Evolutionary conservation across 2,888 invertebrate species (phyloP).

Genomic region (Coelogynopora nodosa): DNA sequence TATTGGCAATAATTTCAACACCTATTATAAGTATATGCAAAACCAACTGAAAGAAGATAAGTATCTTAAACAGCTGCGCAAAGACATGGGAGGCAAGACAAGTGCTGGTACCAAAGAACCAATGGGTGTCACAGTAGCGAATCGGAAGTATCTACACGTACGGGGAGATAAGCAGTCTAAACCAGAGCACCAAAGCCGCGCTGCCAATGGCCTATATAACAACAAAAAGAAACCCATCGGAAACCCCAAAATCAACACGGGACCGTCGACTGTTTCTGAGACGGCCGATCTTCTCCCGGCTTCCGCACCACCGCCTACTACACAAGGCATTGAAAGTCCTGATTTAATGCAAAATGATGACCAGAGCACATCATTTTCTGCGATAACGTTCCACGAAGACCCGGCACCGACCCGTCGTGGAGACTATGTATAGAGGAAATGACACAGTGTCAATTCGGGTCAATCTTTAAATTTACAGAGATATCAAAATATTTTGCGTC

Average conservation of each 20-base stretch:
- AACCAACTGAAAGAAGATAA: conserved; percentile 47
- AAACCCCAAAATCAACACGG: not conserved
- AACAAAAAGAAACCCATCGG: not conserved
- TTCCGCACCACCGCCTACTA: not conserved
- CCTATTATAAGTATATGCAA: conserved; percentile 47
- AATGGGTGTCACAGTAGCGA: not conserved
- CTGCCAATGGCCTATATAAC: not conserved
- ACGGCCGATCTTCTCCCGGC: not conserved
- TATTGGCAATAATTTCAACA: conserved; percentile 47
- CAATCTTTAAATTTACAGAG: too few species aligned
- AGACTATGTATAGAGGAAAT: conserved; percentile 5
- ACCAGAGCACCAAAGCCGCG: not conserved
- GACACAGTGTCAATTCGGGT: too few species aligned
- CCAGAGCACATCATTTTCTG: not conserved
- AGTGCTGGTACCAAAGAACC: not conserved
- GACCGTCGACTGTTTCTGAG: not conserved
- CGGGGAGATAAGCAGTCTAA: not conserved
- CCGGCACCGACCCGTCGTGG: not conserved
- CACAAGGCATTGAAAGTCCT: not conserved
- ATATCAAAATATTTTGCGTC: too few species aligned
- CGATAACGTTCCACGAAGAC: not conserved
- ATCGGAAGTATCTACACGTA: not conserved
- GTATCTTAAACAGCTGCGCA: conserved; percentile 44
- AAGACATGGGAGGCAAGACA: conserved; percentile 18
- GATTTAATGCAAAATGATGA: not conserved